A percentile compares a stretch with the other conserved stretches of the same genome.
These are phyloP conservation scores for Athripsodes cinereus DNA, from an alignment of 2,888 invertebrate genomes.

Conservation along the genomic window DNA sequence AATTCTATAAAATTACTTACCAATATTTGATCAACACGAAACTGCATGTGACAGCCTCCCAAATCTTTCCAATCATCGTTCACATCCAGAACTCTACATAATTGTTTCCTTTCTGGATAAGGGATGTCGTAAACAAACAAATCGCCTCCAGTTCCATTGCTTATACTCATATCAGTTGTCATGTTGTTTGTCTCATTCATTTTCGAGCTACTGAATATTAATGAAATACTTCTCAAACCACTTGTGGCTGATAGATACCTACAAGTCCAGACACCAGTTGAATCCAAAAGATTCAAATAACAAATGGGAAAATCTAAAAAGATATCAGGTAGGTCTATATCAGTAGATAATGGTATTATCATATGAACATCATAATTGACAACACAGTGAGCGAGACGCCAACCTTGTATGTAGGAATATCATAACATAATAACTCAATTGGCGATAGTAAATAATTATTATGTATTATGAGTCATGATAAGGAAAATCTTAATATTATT, in stretches of 20 bases:
- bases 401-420: too few species aligned
- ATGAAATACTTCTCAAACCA: neutral
- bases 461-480: too few species aligned
- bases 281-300: too few species aligned
- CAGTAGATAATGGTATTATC: too few species aligned
- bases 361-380: too few species aligned
- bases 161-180: constrained; percentile 5
- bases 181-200: constrained; percentile 1
- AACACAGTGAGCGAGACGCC: too few species aligned
- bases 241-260: neutral
- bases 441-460: too few species aligned
- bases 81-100: constrained; percentile 73
- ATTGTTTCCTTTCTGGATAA: constrained; percentile 56
- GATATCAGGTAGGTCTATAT: too few species aligned
- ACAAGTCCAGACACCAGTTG: too few species aligned
- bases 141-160: constrained; percentile 5
- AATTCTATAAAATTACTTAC: constrained; percentile 38
- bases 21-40: constrained; percentile 53
- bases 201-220: neutral
- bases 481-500: too few species aligned
- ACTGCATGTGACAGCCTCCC: constrained; percentile 62
- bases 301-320: too few species aligned
- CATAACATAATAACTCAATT: too few species aligned
- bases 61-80: constrained; percentile 76
- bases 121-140: constrained; percentile 70